Conservation (phyloP, 2,113 vertebrate genomes). For the Oncorhynchus clarkii region DNA sequence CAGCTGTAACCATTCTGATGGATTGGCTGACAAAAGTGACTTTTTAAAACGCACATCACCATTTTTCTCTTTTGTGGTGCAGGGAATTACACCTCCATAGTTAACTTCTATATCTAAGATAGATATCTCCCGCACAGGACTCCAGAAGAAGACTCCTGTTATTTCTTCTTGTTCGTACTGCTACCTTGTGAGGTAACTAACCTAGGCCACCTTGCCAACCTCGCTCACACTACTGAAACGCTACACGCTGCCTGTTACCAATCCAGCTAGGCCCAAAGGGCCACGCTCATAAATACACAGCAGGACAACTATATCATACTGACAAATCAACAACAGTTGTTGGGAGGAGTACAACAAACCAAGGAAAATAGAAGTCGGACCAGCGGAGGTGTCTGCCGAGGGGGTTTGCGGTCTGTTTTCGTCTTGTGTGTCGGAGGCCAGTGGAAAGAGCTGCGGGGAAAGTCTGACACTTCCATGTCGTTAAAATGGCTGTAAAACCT, state of each 20-base stretch:
- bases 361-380: not conserved
- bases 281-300: not conserved
- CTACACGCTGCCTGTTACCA: not conserved
- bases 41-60: too few species aligned
- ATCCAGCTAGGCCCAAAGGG: not conserved
- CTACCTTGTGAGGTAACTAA: not conserved
- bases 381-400: not conserved
- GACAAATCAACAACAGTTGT: conserved; percentile 11
- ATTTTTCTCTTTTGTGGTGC: too few species aligned
- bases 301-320: conserved; percentile 6
- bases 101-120: too few species aligned
- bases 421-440: not conserved
- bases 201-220: not conserved
- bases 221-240: not conserved
- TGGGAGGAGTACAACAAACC: conserved; percentile 4
- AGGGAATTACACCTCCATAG: too few species aligned
- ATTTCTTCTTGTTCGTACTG: too few species aligned
- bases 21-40: too few species aligned
- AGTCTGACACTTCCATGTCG: conserved; percentile 5
- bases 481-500: conserved; percentile 3
- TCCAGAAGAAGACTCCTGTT: too few species aligned
- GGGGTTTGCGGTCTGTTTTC: not conserved
- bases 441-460: conserved; percentile 9
- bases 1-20: too few species aligned
- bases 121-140: too few species aligned